phyloP scores from a whole-genome alignment of 2,888 invertebrate genomes.

The Apamea anceps region DNA sequence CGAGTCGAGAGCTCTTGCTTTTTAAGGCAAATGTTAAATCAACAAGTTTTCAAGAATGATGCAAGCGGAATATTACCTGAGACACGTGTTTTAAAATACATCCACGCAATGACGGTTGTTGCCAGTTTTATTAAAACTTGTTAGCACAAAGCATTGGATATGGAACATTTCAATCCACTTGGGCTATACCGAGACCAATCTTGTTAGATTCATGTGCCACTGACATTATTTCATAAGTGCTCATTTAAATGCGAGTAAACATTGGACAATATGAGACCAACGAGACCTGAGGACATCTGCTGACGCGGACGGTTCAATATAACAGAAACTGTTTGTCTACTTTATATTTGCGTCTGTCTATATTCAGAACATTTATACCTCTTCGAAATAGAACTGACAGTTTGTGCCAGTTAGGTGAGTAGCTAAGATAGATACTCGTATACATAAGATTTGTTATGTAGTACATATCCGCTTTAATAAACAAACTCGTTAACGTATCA shows the following conservation, averaged over 20 bases:
- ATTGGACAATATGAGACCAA: constrained; percentile 75
- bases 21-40: constrained; percentile 85
- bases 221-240: constrained; percentile 78
- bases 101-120: constrained; percentile 69
- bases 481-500: background rate
- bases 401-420: constrained; percentile 22
- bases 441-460: background rate
- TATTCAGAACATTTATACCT: constrained; percentile 56
- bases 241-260: constrained; percentile 82
- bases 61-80: constrained; percentile 75
- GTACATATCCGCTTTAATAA: background rate
- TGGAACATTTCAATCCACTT: constrained; percentile 65
- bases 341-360: constrained; percentile 58
- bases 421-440: background rate
- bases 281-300: constrained; percentile 70
- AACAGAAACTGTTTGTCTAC: constrained; percentile 67
- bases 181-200: constrained; percentile 73
- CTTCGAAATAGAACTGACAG: constrained; percentile 49
- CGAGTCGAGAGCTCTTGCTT: constrained; percentile 74
- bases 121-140: constrained; percentile 49
- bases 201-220: constrained; percentile 74
- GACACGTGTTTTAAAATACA: constrained; percentile 69
- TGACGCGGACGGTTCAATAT: constrained; percentile 60
- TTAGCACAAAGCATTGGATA: constrained; percentile 57
- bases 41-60: constrained; percentile 83